These are phyloP conservation scores for Odontamblyopus lacepedii DNA, from an alignment of 2,797 vertebrate genomes.

Conservation along the genomic window DNA sequence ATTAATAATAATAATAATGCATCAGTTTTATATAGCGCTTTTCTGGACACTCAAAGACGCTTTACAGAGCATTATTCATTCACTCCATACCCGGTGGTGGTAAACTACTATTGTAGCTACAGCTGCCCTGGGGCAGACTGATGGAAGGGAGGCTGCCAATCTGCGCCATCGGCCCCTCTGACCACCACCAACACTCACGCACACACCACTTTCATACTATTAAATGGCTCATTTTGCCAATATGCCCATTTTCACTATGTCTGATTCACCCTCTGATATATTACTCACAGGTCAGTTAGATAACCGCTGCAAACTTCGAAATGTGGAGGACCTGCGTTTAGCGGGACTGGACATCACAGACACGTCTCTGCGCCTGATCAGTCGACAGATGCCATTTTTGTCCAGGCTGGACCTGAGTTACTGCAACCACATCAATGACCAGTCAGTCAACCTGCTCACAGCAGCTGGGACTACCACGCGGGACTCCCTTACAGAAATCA, in stretches of 20 bases:
- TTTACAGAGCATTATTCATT: too few relatives aligned
- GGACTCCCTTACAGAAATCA: slow-evolving; percentile 88
- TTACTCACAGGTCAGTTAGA: slow-evolving; percentile 88
- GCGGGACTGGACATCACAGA: slow-evolving; percentile 94
- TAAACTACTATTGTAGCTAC: too few relatives aligned
- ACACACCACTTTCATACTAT: too few relatives aligned
- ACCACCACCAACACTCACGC: too few relatives aligned
- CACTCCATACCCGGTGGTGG: too few relatives aligned
- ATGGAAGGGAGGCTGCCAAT: too few relatives aligned
- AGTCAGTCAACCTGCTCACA: slow-evolving; percentile 94
- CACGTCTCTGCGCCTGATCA: slow-evolving; percentile 87
- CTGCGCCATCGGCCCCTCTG: too few relatives aligned
- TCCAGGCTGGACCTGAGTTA: slow-evolving; percentile 92
- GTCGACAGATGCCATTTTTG: slow-evolving; percentile 91
- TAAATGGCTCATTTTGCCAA: too few relatives aligned
- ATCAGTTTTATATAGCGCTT: too few relatives aligned
- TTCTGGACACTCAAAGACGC: too few relatives aligned
- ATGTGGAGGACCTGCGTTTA: slow-evolving; percentile 88
- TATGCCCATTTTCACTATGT: background rate
- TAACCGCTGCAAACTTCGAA: slow-evolving; percentile 92
- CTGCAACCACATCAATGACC: slow-evolving; percentile 95
- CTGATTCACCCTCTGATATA: background rate
- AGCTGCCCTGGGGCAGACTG: too few relatives aligned
- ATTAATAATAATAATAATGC: too few relatives aligned
- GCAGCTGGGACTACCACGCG: slow-evolving; percentile 91